Evolutionary conservation across 2,113 vertebrate genomes (phyloP), one percentile per base, ranked within the genome.

Genomic region (Petroica traversi): DNA sequence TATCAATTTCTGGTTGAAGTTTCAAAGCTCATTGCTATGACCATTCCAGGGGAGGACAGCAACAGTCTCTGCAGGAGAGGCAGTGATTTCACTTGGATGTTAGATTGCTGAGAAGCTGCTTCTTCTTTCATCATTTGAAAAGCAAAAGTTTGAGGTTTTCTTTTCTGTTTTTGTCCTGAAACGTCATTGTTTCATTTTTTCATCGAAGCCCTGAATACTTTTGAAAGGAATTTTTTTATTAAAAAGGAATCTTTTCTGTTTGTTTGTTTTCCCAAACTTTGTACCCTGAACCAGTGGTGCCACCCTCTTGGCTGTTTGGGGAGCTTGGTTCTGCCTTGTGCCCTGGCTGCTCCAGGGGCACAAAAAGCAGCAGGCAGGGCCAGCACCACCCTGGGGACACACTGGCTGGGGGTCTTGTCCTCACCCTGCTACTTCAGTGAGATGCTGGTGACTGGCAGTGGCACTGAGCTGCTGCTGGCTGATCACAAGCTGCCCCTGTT

Each of bases 171-270:
- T 78, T 61, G 24, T 48, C 51, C 51, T 71, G 68, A 46, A 92
- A 61, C 26, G 31, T 92, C 73, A 51, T 86, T 78, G 38, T 57
- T 88, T 72, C 62, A 34, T 73, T 85, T 82, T 76, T 91, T 38
- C 64, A 31, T 84, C 55, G 91, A 93, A 91, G 80, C 73, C 57
- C 29, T 7, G 31, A 89, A 48, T 93, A 63, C 48, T 85, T 95
- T 40, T 24, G 89, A 84, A 92, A 93, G 61, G 91, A 91, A 87
- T 95, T 93, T 94, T 91, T 96, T 75, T 0, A 95, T 95, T 95
- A 89, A 82, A 85, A 88, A 81, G 31, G 41, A 71, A 71, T 77
- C 19, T 41, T 58, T 85, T 46, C 69, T 29, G 11, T 22, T 57
- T 85, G 29, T 86, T 93, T 82, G 51, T 40, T 96, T 86, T 84